Base-by-base conservation (phyloP, 2,797 vertebrate species). In the Mastacembelus armatus region DNA sequence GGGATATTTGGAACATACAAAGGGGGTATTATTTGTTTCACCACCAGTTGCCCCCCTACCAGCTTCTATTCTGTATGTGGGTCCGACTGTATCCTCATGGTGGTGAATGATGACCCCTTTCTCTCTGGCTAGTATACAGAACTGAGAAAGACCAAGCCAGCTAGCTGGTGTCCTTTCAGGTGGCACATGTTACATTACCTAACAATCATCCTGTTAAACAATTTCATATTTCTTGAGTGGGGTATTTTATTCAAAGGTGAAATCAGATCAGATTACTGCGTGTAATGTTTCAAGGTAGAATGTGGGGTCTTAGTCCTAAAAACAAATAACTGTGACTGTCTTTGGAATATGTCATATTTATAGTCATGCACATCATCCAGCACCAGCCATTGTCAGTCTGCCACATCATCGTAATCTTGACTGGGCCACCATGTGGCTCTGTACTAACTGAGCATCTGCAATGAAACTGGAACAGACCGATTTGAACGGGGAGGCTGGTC, bases 1-100 rank as follows among this genome's bases (percentile, higher is more conserved):
- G 80, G 78, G 79, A 90, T 72, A 73, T 85, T 74, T 59, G 74
- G 60, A 71, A 70, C 84, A 74, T 82, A 93, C 92, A 93, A 92
- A 88, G 86, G 75, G 73, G 81, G 76, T 78, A 91, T 92, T 93
- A 93, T 93, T 89, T 81, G 85, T 81, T 82, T 66, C 62, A 66
- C 33, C 74, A 71, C 36, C 35, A 65, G 58, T 59, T 77, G 87
- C 77, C 80, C 80, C 76, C 77, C 80, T 64, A 81, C 84, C 83
- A 86, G 82, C 74, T 63, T 77, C 76, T 73, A 67, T 80, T 86
- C 83, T 81, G 80, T 75, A 86, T 71, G 72, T 78, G 64, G 74
- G 66, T 83, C 79, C 82, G 72, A 80, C 80, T 85, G 81, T 64
- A 84, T 72, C 69, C 72, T 77, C 63, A 50, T 55, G 71, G 75